Percentiles rank a stretch among this genome's conserved stretches.
phyloP scores from a whole-genome alignment of 2,113 vertebrate species.

The Zosterops japonicus region DNA sequence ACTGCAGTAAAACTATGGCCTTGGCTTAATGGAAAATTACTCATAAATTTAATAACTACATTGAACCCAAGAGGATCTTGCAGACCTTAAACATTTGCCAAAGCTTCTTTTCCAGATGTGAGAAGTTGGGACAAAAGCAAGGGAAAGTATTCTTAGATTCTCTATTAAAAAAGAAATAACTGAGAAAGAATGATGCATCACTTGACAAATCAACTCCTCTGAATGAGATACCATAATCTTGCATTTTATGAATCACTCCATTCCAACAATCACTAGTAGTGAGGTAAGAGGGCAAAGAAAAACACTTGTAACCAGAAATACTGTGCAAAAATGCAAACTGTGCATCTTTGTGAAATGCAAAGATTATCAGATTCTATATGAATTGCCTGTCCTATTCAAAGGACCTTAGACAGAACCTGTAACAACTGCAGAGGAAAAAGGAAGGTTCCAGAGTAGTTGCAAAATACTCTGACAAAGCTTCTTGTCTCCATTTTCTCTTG shows the following conservation, averaged over 20 bases:
- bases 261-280: background rate
- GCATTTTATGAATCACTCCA: background rate
- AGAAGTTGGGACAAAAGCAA: background rate
- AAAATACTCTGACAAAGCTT: background rate
- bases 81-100: conserved; percentile 35
- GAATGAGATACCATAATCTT: background rate
- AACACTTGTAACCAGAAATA: background rate
- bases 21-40: conserved; percentile 48
- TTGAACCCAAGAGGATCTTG: conserved; percentile 35
- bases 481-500: background rate
- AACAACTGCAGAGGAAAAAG: background rate
- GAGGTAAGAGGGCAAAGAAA: background rate
- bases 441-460: background rate
- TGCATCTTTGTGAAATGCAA: background rate
- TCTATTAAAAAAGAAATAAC: background rate
- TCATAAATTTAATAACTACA: conserved; percentile 44
- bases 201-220: background rate
- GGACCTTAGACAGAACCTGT: background rate
- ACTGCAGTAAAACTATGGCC: background rate
- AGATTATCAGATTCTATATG: background rate
- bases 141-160: background rate
- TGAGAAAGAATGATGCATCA: background rate
- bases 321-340: background rate
- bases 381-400: background rate
- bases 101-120: conserved; percentile 45